Evolutionary conservation across 1,140 invertebrate species (phyloP), one percentile per base, ranked within the genome.

Genomic region (Macrostomum lignano): DNA sequence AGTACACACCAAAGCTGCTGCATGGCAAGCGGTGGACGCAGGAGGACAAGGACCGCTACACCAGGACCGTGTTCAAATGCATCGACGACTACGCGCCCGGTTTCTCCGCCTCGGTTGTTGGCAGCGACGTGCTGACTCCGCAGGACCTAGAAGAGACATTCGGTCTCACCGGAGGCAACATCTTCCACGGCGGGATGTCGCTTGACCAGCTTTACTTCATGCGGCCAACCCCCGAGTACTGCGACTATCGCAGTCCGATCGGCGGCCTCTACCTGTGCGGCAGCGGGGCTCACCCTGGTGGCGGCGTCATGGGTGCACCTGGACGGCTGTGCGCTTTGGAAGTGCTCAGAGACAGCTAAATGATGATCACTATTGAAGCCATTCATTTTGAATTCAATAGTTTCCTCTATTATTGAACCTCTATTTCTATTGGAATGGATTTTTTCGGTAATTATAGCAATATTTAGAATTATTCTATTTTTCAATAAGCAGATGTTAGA

Each of bases 141-240:
- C 60, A 55, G n/a, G 64, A 67, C 42, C 45, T 67, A 19, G 64
- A 67, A 42, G 40, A 46, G 26, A 60, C 55, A 13, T 66, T 67
- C 52, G 63, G 62, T 19, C 46, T 67, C 3, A 66, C 64, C 14
- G 65, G 65, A 42, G 65, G 65, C 37, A 67, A 67, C 44, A 67
- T 67, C 20, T 67, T 67, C 44, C 66, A 67, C 45, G 66, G 66
- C 13, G 42, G 59, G 1, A 63, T 67, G 58, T 51, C 56, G 7
- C 41, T 66, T 22, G 62, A 67, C 42, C 66, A 67, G 44, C 44
- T 67, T 7, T 66, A 62, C 36, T 46, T 60, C 31, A 46, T 46
- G 11, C 43, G 66, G 28, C 65, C 65, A 3, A 46, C 48, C 9
- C 38, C 47, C 11, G 35, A 36, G 7, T 40, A 48, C 14, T 43